These are phyloP conservation scores for Hypena proboscidalis DNA, from an alignment of 2,888 invertebrate species.

Conservation along the genomic window DNA sequence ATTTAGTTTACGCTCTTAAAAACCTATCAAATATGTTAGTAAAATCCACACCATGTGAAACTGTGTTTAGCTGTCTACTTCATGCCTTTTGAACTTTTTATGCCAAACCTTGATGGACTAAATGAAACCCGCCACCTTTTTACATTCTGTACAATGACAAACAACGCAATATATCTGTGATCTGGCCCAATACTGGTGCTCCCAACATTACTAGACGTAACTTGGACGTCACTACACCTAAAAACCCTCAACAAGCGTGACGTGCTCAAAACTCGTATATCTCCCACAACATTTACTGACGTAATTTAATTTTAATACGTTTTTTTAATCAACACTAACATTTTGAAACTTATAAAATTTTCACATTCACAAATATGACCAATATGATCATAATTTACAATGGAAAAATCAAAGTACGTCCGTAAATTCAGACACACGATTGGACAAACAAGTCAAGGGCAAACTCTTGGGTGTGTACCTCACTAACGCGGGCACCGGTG, in stretches of 20 bases:
- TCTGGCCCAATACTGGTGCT: constrained; percentile 52
- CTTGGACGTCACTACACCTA: constrained; percentile 58
- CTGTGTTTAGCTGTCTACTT: constrained; percentile 43
- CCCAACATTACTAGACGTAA: constrained; percentile 48
- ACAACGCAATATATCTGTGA: constrained; percentile 35
- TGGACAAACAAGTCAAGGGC: constrained; percentile 64
- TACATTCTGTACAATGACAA: constrained; percentile 23
- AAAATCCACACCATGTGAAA: constrained; percentile 50
- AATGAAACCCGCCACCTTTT: constrained; percentile 31
- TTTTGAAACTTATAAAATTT: too few species aligned
- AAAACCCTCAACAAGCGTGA: constrained; percentile 61
- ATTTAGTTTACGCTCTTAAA: constrained; percentile 47
- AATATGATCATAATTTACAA: too few species aligned
- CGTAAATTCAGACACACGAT: constrained; percentile 48
- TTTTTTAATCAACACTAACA: too few species aligned
- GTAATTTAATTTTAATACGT: constrained; percentile 59
- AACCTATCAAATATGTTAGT: constrained; percentile 49
- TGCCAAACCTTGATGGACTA: constrained; percentile 25
- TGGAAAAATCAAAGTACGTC: constrained; percentile 57
- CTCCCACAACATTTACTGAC: constrained; percentile 46
- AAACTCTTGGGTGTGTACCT: constrained; percentile 85
- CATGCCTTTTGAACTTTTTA: constrained; percentile 45
- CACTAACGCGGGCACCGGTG: constrained; percentile 88
- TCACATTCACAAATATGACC: too few species aligned
- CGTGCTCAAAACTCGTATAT: constrained; percentile 63